phyloP scores from a whole-genome alignment of 2,888 invertebrate genomes.

The Odontothrips loti region DNA sequence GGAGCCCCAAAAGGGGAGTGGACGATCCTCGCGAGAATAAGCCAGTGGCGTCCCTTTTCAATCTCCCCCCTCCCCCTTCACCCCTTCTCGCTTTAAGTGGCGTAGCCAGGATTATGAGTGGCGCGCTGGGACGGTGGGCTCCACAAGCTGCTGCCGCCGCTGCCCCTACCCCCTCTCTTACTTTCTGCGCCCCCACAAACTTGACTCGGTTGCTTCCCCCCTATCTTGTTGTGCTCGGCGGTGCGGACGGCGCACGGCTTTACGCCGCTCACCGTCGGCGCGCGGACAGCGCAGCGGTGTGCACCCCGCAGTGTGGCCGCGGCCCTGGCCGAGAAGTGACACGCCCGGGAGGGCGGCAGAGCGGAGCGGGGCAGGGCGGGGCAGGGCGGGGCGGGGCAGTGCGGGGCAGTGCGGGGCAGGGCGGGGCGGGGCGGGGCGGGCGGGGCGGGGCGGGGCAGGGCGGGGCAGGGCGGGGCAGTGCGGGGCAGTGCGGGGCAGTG shows the following conservation, averaged over 20 bases:
- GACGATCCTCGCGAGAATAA: background rate
- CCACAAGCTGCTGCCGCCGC: too few relatives aligned
- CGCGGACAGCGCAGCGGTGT: too few relatives aligned
- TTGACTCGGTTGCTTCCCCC: too few relatives aligned
- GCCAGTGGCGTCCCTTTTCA: background rate
- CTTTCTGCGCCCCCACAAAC: too few relatives aligned
- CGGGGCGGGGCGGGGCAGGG: background rate
- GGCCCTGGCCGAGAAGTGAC: too few relatives aligned
- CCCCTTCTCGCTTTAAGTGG: background rate
- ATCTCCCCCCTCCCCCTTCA: background rate
- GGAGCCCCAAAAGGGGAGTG: background rate
- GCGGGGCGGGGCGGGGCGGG: background rate
- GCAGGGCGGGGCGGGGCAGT: background rate
- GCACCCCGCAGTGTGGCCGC: too few relatives aligned
- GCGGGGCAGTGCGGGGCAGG: background rate
- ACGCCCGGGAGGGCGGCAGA: background rate
- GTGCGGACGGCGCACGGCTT: too few relatives aligned
- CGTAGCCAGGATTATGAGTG: background rate
- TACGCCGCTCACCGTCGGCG: too few relatives aligned
- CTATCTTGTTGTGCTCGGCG: too few relatives aligned
- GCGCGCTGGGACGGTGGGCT: background rate
- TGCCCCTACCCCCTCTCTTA: background rate
- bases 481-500: background rate
- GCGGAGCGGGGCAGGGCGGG: background rate
- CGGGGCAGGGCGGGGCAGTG: too few relatives aligned